A percentile compares a stretch with the other conserved stretches of the same genome.
These are phyloP conservation scores for Cantharis nigra DNA, from an alignment of 2,888 invertebrate genomes.

Conservation along the genomic window DNA sequence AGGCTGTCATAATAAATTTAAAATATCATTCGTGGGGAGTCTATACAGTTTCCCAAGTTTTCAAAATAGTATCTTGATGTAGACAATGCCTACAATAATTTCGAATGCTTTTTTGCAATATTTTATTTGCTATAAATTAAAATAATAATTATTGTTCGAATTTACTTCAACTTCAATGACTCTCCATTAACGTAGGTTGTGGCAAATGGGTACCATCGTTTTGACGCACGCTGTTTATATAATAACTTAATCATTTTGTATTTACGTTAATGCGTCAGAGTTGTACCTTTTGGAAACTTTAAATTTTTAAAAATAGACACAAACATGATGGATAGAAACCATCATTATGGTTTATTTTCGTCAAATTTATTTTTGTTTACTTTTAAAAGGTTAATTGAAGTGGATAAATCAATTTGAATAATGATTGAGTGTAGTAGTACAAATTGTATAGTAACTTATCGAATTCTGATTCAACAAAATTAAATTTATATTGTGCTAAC, in stretches of 20 bases:
- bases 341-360: not conserved
- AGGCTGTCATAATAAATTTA: not conserved
- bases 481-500: not conserved
- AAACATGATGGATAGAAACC: not conserved
- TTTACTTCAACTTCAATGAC: too few relatives aligned
- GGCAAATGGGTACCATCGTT: not conserved
- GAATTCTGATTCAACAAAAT: not conserved
- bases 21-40: not conserved
- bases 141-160: too few relatives aligned
- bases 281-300: not conserved
- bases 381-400: not conserved
- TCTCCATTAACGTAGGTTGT: too few relatives aligned
- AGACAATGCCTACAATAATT: not conserved
- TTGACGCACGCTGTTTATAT: not conserved
- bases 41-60: not conserved
- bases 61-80: too few relatives aligned
- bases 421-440: not conserved
- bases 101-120: not conserved
- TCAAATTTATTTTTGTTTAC: not conserved
- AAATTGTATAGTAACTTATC: not conserved
- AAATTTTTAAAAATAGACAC: not conserved
- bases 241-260: not conserved
- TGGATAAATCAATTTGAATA: not conserved
- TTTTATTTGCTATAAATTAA: too few relatives aligned
- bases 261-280: not conserved